phyloP scores from a whole-genome alignment of 2,888 invertebrate species.

The Machimus rusticus region DNA sequence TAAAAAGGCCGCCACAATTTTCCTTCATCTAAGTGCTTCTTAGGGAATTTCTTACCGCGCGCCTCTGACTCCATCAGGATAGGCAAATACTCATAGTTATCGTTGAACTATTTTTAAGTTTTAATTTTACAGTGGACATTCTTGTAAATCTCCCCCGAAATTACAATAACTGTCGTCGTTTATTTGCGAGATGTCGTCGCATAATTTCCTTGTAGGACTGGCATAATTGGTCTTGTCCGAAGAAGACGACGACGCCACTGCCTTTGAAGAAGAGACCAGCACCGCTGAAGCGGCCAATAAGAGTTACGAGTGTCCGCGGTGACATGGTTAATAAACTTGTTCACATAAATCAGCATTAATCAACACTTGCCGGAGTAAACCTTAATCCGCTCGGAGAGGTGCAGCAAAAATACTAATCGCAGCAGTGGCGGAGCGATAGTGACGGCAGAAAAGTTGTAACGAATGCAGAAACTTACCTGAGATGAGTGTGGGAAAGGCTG shows the following conservation, averaged over 20 bases:
- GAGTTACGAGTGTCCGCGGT: slow-evolving; percentile 16
- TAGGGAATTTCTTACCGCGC: neutral
- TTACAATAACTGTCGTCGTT: neutral
- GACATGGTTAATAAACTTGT: slow-evolving; percentile 34
- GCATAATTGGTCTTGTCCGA: neutral
- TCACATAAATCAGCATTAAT: slow-evolving; percentile 37
- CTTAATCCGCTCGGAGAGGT: neutral
- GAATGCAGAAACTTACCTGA: neutral
- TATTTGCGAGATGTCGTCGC: neutral
- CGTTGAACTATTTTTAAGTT: neutral
- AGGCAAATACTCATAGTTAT: neutral
- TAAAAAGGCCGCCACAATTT: neutral
- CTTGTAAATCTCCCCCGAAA: neutral
- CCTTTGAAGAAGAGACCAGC: neutral
- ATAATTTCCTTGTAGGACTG: neutral
- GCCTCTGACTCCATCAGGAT: neutral
- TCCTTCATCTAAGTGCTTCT: neutral
- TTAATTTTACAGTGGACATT: neutral
- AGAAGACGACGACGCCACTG: neutral
- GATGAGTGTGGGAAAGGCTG: slow-evolving; percentile 6
- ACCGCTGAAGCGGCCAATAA: neutral
- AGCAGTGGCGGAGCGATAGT: neutral
- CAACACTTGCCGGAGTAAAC: slow-evolving; percentile 16
- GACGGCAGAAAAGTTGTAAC: neutral
- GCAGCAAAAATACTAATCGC: slow-evolving; percentile 14